Evolutionary conservation across 2,797 vertebrate genomes (phyloP).

Genomic region (Bovichtus variegatus): DNA sequence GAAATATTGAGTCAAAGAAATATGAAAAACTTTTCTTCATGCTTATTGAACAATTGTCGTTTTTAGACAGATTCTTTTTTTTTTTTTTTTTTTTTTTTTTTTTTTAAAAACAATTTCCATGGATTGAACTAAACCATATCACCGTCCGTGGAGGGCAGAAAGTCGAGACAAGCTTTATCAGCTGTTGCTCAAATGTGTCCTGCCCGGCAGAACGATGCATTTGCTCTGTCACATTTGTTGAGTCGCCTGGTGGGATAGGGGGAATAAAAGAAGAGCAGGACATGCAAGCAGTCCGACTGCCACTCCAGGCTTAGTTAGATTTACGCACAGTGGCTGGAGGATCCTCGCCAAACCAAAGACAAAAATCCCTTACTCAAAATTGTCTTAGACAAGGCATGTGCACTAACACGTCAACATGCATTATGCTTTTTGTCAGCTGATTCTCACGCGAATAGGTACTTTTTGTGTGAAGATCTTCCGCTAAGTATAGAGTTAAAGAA

Average conservation of each 20-base stretch:
- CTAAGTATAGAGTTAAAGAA: slow-evolving; percentile 76
- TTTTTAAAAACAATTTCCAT: slow-evolving; percentile 18
- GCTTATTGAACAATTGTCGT: neutral
- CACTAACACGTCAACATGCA: slow-evolving; percentile 61
- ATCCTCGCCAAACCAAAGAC: slow-evolving; percentile 22
- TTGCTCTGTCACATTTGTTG: slow-evolving; percentile 71
- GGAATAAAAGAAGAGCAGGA: slow-evolving; percentile 26
- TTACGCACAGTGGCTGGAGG: slow-evolving; percentile 45
- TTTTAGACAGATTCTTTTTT: slow-evolving; percentile 5
- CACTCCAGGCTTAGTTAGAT: slow-evolving; percentile 22
- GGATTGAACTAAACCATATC: slow-evolving; percentile 28
- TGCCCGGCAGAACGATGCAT: slow-evolving; percentile 53
- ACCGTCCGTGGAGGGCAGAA: slow-evolving; percentile 33
- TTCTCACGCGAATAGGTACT: slow-evolving; percentile 65
- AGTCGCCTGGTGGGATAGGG: slow-evolving; percentile 41
- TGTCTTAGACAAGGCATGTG: slow-evolving; percentile 53
- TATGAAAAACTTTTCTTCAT: neutral
- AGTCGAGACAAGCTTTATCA: slow-evolving; percentile 61
- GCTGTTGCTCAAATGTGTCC: slow-evolving; percentile 70
- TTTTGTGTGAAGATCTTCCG: slow-evolving; percentile 54
- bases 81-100: slow-evolving; percentile 7
- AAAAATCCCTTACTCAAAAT: slow-evolving; percentile 24
- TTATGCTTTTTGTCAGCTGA: slow-evolving; percentile 56
- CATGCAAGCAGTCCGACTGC: slow-evolving; percentile 9
- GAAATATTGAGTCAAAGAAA: neutral